Evolutionary conservation across 2,797 vertebrate species (phyloP), one percentile per base, ranked within the genome.

Genomic region (Phoxinus dragarum): DNA sequence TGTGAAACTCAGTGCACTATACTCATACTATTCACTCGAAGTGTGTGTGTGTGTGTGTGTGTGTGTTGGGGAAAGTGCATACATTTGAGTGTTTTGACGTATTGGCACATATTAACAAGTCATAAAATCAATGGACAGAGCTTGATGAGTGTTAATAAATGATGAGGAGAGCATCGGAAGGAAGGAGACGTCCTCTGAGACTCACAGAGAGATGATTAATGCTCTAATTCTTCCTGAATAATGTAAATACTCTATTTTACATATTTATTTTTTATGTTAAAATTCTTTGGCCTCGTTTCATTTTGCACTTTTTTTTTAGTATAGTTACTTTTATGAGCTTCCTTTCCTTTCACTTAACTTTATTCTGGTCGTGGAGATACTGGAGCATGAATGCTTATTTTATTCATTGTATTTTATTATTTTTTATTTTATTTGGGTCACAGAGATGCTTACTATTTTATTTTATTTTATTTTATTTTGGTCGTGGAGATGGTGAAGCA

Each of bases 91-190:
- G 44, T 36, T 56, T 14, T 23, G 11, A 76, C 12, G 5, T 64
- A 31, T 31, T 64, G n/a, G 59, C 59, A 61, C 8, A 64, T 6
- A 6, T 27, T 64, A 64, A 14, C 12, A 2, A 59, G 27, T 66
- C 61, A 34, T 16, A 16, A 64, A 14, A 52, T 52, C 27, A 4
- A 67, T 5, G 23, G 6, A 38, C 67, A 80, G 23, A 61, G n/a
- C 61, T 14, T 27, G 59, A 23, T 81, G 52, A 79, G 14, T 76
- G 17, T 75, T 36, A 64, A 68, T 87, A 82, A 49, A 82, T 91
- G 81, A 88, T 75, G 85, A 88, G 49, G 8, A 80, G 47, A 85
- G 72, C 88, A 14, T 89, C 88, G 88, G 87, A 89, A 85, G 81
- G 42, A 38, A 88, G 84, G 79, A 72, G 76, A 80, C 84, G 85